phyloP scores from a whole-genome alignment of 1,140 invertebrate genomes.

The Anoplophora glabripennis region DNA sequence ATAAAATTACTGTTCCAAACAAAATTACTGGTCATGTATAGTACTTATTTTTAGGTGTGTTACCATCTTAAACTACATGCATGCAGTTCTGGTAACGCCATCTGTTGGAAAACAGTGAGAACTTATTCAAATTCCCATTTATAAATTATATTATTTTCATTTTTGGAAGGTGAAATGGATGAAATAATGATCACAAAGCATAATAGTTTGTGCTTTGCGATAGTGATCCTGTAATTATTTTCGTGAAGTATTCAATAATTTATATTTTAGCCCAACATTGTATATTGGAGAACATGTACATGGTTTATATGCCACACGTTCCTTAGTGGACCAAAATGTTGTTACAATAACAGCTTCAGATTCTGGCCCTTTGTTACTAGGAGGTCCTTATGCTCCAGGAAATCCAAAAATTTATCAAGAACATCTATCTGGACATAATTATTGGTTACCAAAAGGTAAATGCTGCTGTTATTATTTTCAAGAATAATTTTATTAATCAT shows the following conservation, averaged over 20 bases:
- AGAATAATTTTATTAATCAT: background rate
- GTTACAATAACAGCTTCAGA: slow-evolving; percentile 67
- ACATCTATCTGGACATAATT: slow-evolving; percentile 47
- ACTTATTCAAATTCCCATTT: no score
- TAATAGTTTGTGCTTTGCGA: no score
- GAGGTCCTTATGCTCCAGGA: slow-evolving; percentile 58
- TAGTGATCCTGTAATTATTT: background rate
- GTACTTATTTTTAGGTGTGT: no score
- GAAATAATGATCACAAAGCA: no score
- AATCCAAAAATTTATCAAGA: slow-evolving; percentile 45
- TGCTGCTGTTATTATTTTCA: background rate
- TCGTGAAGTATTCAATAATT: background rate
- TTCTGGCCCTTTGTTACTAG: slow-evolving; percentile 62
- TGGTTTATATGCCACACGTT: slow-evolving; percentile 87
- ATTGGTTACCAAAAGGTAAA: slow-evolving; percentile 33
- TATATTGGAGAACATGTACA: slow-evolving; percentile 89
- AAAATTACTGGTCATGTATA: no score
- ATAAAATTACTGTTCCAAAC: no score
- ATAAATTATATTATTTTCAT: no score
- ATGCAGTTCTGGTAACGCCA: no score
- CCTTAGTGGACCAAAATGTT: slow-evolving; percentile 82
- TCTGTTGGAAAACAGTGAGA: no score
- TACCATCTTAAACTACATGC: no score
- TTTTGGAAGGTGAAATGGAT: no score
- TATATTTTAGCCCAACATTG: slow-evolving; percentile 74